Evolutionary conservation across 2,113 vertebrate genomes (phyloP), one percentile per base, ranked within the genome.

Genomic region (Alces alces): DNA sequence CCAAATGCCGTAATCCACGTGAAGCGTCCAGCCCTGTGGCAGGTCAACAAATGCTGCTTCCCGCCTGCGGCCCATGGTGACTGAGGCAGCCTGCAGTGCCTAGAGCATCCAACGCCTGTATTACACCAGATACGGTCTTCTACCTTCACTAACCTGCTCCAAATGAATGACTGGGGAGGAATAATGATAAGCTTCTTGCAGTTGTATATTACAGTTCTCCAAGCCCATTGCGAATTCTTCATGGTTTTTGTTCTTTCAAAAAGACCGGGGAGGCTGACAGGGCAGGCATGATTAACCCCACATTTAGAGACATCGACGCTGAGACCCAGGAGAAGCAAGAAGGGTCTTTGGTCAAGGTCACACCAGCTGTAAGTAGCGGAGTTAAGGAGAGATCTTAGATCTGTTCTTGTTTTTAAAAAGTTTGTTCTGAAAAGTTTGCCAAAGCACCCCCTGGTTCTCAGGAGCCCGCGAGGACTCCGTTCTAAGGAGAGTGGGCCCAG

Each of bases 371-470:
- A 23, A 28, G 86, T 2, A 39, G 54, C 8, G 33, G 36, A 33
- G 25, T 15, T 23, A 52, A 66, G 91, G 25, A 43, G 39, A 16
- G 12, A 50, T 60, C 23, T 15, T 33, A 36, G 88, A 61, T 50
- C 17, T 33, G 6, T 15, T 7, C 15, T 27, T 23, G 19, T 30
- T 43, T 80, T 12, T 7, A 84, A 84, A 84, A 11, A 21, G 23
- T 70, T 21, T 73, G 13, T 43, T 95, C 64, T 90, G n/a, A 58
- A 82, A 97, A 96, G 79, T 92, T 91, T 15, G 58, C 84, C 39
- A 36, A 54, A 76, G 7, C 14, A 11, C 4, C 7, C 0, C 27
- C 30, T 50, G 10, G 43, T 33, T 50, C 94, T 61, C 64, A 19
- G 86, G 57, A 27, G 25, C 43, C 36, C 3, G 0, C 0, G 7